These are phyloP conservation scores for Synanthedon tipuliformis DNA, from an alignment of 2,888 invertebrate species.

Conservation along the genomic window DNA sequence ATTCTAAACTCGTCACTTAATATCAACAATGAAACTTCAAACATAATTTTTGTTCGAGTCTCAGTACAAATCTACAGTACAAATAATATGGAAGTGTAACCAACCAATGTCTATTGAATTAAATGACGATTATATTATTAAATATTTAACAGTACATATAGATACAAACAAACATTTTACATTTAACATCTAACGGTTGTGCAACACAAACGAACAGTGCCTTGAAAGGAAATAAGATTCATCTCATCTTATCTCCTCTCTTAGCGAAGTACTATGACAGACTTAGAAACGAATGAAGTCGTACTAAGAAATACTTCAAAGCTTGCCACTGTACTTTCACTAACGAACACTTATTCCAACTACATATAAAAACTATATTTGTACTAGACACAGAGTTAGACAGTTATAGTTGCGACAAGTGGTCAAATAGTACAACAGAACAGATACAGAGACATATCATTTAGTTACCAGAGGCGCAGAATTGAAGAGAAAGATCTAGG, in stretches of 20 bases:
- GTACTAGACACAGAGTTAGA: background rate
- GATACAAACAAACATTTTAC: background rate
- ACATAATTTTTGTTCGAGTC: too few relatives aligned
- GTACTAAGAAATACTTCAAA: background rate
- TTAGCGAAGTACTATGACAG: conserved; percentile 20
- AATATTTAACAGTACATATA: background rate
- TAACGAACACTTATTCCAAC: background rate
- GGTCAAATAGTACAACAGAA: too few relatives aligned
- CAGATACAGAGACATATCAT: background rate
- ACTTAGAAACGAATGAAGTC: conserved; percentile 8
- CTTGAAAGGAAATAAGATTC: background rate
- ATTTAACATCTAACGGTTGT: background rate
- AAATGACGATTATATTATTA: background rate
- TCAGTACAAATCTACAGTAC: too few relatives aligned
- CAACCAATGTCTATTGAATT: background rate
- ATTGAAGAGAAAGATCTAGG: conserved; percentile 6
- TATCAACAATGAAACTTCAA: too few relatives aligned
- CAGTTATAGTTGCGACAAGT: too few relatives aligned
- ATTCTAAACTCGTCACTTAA: too few relatives aligned
- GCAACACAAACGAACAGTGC: background rate
- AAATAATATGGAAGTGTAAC: too few relatives aligned
- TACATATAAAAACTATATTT: background rate
- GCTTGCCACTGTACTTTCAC: background rate
- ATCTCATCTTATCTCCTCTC: background rate
- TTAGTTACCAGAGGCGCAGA: conserved; percentile 4